Evolutionary conservation across 2,113 vertebrate species (phyloP).

Genomic region (Sus scrofa): T2T-Sscrofa CM000827.6:83136001-83136500

Average conservation of each 20-base stretch:
- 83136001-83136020: background rate
- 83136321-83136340: background rate
- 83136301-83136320: background rate
- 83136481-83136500: background rate
- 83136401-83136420: background rate
- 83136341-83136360: background rate
- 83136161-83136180: rapidly evolving
- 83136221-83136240: background rate
- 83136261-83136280: background rate
- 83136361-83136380: background rate
- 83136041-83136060: background rate
- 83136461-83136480: background rate
- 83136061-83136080: background rate
- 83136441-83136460: background rate
- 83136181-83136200: too few relatives aligned
- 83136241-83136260: background rate
- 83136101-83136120: background rate
- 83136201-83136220: background rate
- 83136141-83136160: background rate
- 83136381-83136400: background rate
- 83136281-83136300: background rate
- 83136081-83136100: background rate
- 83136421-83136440: background rate
- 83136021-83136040: background rate
- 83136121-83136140: background rate